A percentile compares a stretch with the other conserved stretches of the same genome.
These are phyloP conservation scores for Helicorthomorpha holstii DNA, from an alignment of 1,140 invertebrate genomes.

Conservation along the genomic window DNA sequence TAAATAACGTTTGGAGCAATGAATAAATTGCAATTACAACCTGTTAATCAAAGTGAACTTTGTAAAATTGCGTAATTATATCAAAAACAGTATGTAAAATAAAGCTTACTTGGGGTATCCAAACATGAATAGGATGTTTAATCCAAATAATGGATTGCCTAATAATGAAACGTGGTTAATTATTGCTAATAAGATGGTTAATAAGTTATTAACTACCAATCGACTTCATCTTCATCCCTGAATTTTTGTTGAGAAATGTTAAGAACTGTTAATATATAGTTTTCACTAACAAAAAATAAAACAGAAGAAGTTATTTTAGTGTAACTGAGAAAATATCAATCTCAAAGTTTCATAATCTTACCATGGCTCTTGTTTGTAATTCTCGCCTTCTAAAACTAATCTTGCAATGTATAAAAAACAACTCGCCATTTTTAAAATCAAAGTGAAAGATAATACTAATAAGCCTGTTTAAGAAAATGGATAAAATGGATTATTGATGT, in stretches of 20 bases:
- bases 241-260: background rate
- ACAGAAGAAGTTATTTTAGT: too few species aligned
- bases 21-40: constrained; percentile 76
- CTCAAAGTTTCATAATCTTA: too few species aligned
- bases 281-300: background rate
- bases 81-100: background rate
- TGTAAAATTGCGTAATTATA: background rate
- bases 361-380: background rate
- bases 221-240: background rate
- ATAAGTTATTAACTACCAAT: background rate
- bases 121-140: constrained; percentile 62
- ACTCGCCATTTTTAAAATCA: too few species aligned
- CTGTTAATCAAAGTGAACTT: constrained; percentile 6
- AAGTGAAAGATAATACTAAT: too few species aligned
- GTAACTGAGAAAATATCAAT: too few species aligned
- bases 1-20: constrained; percentile 71
- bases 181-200: background rate
- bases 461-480: too few species aligned
- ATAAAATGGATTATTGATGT: too few species aligned
- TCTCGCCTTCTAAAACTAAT: background rate
- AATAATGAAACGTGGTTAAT: constrained; percentile 8
- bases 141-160: constrained; percentile 82
- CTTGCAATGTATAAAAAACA: background rate
- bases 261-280: background rate
- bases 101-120: constrained; percentile 54